phyloP scores from a whole-genome alignment of 2,113 vertebrate genomes.

The Gallinago jamesoni region DNA sequence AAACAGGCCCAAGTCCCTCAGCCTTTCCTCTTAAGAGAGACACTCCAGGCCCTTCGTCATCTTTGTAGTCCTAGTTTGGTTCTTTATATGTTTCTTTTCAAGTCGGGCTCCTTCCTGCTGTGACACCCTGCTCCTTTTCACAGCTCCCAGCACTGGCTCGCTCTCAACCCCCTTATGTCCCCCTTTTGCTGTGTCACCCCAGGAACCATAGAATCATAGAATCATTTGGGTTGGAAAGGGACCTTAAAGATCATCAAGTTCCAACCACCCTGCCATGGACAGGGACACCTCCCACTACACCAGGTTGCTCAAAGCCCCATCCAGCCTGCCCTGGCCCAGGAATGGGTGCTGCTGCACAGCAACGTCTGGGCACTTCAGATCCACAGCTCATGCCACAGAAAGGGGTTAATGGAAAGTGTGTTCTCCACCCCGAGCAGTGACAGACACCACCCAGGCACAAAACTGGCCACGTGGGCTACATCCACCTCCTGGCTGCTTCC shows the following conservation, averaged over 20 bases:
- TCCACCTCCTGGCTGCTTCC: neutral
- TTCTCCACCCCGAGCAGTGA: fast-evolving
- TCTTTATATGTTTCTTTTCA: neutral
- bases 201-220: too few relatives aligned
- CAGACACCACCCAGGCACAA: neutral
- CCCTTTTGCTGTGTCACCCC: too few relatives aligned
- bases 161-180: too few relatives aligned
- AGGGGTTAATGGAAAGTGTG: neutral
- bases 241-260: too few relatives aligned
- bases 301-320: too few relatives aligned
- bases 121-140: neutral
- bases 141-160: neutral
- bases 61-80: neutral
- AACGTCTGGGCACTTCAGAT: neutral
- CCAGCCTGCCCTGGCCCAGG: neutral
- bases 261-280: too few relatives aligned
- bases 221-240: too few relatives aligned
- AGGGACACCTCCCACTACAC: too few relatives aligned
- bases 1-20: too few relatives aligned
- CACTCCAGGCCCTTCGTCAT: too few relatives aligned
- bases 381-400: neutral
- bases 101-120: neutral
- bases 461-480: fast-evolving
- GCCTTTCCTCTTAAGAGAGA: too few relatives aligned
- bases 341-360: fast-evolving